Base-by-base conservation (phyloP, 2,797 vertebrate genomes). In the Okamejei kenojei region DNA sequence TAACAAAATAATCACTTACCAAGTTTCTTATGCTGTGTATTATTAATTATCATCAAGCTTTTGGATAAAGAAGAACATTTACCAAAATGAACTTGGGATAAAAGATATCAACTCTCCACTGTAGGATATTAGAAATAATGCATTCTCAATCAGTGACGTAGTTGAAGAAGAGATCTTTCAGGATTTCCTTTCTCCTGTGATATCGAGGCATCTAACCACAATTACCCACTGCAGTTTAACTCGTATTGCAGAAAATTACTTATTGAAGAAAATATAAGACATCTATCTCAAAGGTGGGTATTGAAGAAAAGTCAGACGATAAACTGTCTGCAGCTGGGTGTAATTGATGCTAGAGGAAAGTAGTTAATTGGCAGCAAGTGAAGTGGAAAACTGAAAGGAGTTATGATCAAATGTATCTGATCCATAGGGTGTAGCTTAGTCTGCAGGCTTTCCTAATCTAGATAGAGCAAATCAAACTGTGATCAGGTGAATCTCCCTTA, bases 311-410 rank as follows among this genome's bases (percentile, higher is more conserved):
- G 45, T 29, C 90, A 73, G 35, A 91, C 38, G 26, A 9, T 74
- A 74, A 21, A 26, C 32, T 15, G 19, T 38, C 38, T 91, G 32
- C 35, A 92, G 1, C 45, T 26, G 32, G 21, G 32, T 45, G 90
- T 76, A 54, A 54, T 92, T 92, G 65, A 68, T 54, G 71, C 68
- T 71, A 73, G 35, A 71, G 71, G 90, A 76, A 58, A 54, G 38
- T 54, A 35, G 71, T 92, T 92, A 92, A 92, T 58, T 92, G 71
- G 90, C 90, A 92, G 23, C 65, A 92, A 92, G 45, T 92, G 45
- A 54, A 92, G 71, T 76, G 38, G 90, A 92, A 92, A 45, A 38
- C 71, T n/a, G 9, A 32, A 71, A 71, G 90, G 23, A 92, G 10
- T 71, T 74, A 23, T 58, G 58, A 61, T 54, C 73, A 92, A 29